These are phyloP conservation scores for Leptothorax acervorum DNA, from an alignment of 2,888 invertebrate species.

Conservation along the genomic window DNA sequence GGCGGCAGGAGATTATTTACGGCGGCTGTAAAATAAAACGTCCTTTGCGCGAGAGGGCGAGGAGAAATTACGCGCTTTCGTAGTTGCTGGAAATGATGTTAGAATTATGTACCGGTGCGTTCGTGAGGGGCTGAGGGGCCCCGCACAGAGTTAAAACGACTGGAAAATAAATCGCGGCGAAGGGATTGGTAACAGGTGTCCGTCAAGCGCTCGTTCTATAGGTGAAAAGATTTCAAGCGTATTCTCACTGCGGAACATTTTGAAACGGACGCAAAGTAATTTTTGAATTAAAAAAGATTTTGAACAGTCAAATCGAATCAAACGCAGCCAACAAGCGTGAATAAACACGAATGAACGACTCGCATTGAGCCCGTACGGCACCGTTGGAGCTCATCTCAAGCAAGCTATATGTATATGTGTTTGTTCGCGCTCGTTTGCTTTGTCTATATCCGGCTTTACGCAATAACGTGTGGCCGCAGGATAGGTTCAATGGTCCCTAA, in stretches of 20 bases:
- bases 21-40: conserved; percentile 41
- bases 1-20: conserved; percentile 31
- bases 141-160: not conserved
- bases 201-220: not conserved
- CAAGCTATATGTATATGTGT: not conserved
- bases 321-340: not conserved
- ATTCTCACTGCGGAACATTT: not conserved
- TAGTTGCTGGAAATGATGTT: conserved; percentile 4
- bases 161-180: not conserved
- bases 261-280: not conserved
- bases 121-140: not conserved
- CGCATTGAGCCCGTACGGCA: not conserved
- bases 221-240: not conserved
- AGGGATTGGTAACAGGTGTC: conserved; percentile 43
- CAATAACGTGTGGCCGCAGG: not conserved
- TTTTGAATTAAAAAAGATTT: not conserved
- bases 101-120: conserved; percentile 35
- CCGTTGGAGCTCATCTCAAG: not conserved
- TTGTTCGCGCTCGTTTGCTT: not conserved
- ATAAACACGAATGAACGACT: not conserved
- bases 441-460: not conserved
- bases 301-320: not conserved
- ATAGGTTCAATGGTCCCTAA: not conserved
- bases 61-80: conserved; percentile 35
- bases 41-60: conserved; percentile 7